Evolutionary conservation across 1,140 invertebrate species (phyloP), one percentile per base, ranked within the genome.

Genomic region (Rhopalosiphum maidis): DNA sequence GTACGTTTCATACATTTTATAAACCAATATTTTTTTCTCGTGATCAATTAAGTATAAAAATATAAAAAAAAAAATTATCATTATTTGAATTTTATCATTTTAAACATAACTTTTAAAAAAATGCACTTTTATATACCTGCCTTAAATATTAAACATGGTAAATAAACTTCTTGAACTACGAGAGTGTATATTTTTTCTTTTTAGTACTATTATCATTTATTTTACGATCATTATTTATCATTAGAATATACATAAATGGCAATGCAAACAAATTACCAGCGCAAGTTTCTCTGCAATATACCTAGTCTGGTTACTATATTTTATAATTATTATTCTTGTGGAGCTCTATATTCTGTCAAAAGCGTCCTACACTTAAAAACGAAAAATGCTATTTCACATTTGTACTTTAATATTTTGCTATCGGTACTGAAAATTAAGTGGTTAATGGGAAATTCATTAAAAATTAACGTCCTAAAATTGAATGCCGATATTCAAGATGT

Each of bases 221-320:
- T 23, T 86, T 30, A 86, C 25, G 41, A 86, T 25, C 83, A 43
- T 86, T 86, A 86, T 86, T 86, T 43, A 86, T 46, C 83, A 86
- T 86, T 83, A 83, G 37, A 83, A 68, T 68, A 83, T 83, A 37
- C 82, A 37, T 37, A 23, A 83, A 83, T 23, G 37, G 35, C 35
- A 83, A 83, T 37, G 82, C 82, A 41, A 83, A 83, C 77, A 83
- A 83, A 83, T 83, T 83, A 83, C 37, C 82, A 41, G 21, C 60
- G 60, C 18, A 83, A 83, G 35, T 37, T 83, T 83, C 37, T 37
- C 82, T 83, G 37, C 82, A 23, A 35, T 37, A 37, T 37, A 83
- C 35, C 18, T 83, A 41, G 82, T 41, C 7, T 37, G 21, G 37
- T 83, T 23, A 9, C 82, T 37, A 83, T 37, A 83, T 83, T 83